Percentiles rank a stretch among this genome's conserved stretches.
Evolutionary conservation across 2,113 vertebrate genomes (phyloP).

Genomic region (Madoqua kirkii): DNA sequence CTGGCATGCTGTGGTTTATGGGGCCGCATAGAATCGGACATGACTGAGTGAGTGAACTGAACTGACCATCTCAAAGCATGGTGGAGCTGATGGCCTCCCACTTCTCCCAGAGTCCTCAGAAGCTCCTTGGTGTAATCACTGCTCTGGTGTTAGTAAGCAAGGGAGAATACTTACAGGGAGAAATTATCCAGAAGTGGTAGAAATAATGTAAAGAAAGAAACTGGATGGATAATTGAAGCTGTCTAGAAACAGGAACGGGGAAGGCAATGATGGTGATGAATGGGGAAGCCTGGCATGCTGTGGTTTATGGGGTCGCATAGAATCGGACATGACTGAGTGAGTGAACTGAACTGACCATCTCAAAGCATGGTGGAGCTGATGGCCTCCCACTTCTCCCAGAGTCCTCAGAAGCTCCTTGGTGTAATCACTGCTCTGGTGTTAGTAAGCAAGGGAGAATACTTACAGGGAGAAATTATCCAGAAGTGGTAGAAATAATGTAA

Average conservation of each 20-base stretch:
- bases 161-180: background rate
- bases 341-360: background rate
- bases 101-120: background rate
- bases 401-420: background rate
- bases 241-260: background rate
- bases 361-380: background rate
- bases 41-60: background rate
- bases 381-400: background rate
- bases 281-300: no score
- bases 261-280: no score
- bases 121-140: background rate
- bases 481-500: background rate
- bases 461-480: background rate
- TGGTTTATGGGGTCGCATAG: rapidly evolving
- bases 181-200: background rate
- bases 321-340: background rate
- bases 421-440: background rate
- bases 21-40: rapidly evolving
- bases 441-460: background rate
- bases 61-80: background rate
- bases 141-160: background rate
- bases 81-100: background rate
- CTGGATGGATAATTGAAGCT: background rate
- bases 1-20: rapidly evolving
- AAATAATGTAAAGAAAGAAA: background rate